Percentiles rank a stretch among this genome's conserved stretches.
Conservation (phyloP, 2,113 vertebrate genomes). For the Jacana jacana region DNA sequence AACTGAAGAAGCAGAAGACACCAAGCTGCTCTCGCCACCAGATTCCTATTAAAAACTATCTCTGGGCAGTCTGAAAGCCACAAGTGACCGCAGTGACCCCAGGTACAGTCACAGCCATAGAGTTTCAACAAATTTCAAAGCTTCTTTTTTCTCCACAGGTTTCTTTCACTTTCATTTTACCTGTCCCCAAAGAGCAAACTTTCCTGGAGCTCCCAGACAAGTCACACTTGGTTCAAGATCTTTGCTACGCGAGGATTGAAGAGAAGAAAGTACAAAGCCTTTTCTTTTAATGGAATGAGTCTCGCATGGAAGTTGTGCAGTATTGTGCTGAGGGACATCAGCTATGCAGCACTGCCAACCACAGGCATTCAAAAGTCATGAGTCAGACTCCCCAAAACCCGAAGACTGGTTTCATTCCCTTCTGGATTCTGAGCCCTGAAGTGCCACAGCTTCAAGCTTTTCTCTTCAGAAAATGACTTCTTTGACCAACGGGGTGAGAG, state of each 20-base stretch:
- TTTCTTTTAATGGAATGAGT: neutral
- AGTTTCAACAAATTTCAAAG: neutral
- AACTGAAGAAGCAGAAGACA: neutral
- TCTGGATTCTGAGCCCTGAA: slow-evolving; percentile 9
- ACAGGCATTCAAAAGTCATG: slow-evolving; percentile 47
- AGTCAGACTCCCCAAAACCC: slow-evolving; percentile 54
- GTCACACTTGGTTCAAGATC: neutral
- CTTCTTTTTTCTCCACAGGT: neutral
- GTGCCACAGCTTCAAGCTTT: neutral
- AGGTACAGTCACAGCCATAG: neutral
- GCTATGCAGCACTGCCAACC: slow-evolving; percentile 42
- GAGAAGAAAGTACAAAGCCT: neutral
- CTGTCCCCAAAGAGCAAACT: neutral
- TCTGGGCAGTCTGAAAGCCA: neutral
- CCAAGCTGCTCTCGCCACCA: neutral
- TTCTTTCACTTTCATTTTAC: neutral
- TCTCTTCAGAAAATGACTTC: neutral
- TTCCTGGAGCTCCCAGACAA: neutral
- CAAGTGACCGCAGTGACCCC: neutral
- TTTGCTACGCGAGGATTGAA: neutral
- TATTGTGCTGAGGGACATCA: slow-evolving; percentile 31
- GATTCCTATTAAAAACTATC: neutral
- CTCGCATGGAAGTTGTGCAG: neutral
- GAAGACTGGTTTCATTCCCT: slow-evolving; percentile 30
- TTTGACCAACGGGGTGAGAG: neutral